Evolutionary conservation across 2,797 vertebrate genomes (phyloP).

Genomic region (Helostoma temminkii): DNA sequence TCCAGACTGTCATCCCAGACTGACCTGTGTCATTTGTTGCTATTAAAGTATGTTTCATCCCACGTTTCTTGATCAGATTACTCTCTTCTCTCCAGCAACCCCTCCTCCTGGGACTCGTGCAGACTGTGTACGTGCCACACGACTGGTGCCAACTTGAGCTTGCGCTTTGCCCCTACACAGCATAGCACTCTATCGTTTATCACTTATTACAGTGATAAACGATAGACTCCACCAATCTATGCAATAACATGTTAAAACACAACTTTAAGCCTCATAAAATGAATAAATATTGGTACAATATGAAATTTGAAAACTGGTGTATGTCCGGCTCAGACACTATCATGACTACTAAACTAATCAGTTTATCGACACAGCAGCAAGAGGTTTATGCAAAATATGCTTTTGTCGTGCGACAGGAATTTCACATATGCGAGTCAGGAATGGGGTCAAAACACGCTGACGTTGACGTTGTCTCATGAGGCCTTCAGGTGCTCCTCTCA

Average conservation of each 20-base stretch:
- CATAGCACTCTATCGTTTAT: slow-evolving; percentile 29
- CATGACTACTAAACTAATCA: not conserved
- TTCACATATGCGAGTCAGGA: slow-evolving; percentile 67
- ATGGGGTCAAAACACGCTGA: slow-evolving; percentile 60
- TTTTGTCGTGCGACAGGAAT: slow-evolving; percentile 73
- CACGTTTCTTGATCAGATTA: slow-evolving; percentile 64
- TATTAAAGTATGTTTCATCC: slow-evolving; percentile 58
- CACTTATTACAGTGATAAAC: not conserved
- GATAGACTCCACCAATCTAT: not conserved
- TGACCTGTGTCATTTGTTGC: slow-evolving; percentile 30
- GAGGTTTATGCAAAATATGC: slow-evolving; percentile 41
- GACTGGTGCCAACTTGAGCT: slow-evolving; percentile 61
- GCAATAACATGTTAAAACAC: not conserved
- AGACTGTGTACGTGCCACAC: slow-evolving; percentile 77
- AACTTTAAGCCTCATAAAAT: not conserved
- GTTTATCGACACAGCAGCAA: slow-evolving; percentile 2
- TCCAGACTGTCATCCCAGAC: not conserved
- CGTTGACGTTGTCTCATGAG: slow-evolving; percentile 40
- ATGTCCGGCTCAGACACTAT: not conserved
- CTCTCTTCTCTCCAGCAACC: slow-evolving; percentile 46
- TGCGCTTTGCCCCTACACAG: slow-evolving; percentile 37
- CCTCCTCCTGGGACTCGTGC: slow-evolving; percentile 66
- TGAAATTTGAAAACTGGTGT: not conserved
- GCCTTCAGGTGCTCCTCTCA: slow-evolving; percentile 46
- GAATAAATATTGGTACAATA: not conserved